Conservation (phyloP, 2,797 vertebrate genomes). For the Notolepis coatsorum region DNA sequence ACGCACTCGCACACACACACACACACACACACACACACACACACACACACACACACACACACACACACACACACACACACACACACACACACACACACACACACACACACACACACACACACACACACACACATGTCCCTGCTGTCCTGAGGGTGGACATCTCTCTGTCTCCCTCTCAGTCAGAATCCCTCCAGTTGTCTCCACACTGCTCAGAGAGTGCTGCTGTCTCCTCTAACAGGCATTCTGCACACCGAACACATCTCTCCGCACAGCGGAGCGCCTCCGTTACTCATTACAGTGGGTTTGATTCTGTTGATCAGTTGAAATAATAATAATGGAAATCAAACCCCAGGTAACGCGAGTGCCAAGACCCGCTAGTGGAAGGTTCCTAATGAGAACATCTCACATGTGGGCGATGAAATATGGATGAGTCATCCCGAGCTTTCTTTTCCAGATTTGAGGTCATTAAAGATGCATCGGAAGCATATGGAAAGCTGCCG, state of each 20-base stretch:
- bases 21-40: too few species aligned
- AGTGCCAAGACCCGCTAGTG: slow-evolving; percentile 78
- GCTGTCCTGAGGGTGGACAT: too few species aligned
- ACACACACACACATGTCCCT: too few species aligned
- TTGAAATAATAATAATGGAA: slow-evolving; percentile 83
- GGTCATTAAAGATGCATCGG: slow-evolving; percentile 90
- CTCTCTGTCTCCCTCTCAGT: too few species aligned
- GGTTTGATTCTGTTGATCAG: slow-evolving; percentile 81
- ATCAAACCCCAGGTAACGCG: slow-evolving; percentile 83
- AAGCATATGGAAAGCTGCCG: slow-evolving; percentile 87
- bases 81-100: too few species aligned
- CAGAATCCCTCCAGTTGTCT: slow-evolving; percentile 29
- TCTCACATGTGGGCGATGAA: slow-evolving; percentile 88
- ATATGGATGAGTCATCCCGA: slow-evolving; percentile 87
- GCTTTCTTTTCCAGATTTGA: slow-evolving; percentile 88
- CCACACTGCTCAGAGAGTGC: slow-evolving; percentile 45
- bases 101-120: too few species aligned
- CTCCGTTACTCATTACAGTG: slow-evolving; percentile 80
- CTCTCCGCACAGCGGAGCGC: slow-evolving; percentile 47
- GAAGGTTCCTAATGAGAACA: slow-evolving; percentile 81
- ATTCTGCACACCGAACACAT: too few species aligned
- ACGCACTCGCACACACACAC: too few species aligned
- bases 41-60: too few species aligned
- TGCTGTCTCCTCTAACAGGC: slow-evolving; percentile 28
- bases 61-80: too few species aligned